These are phyloP conservation scores for Mixornis gularis DNA, from an alignment of 2,113 vertebrate species.

Conservation along the genomic window DNA sequence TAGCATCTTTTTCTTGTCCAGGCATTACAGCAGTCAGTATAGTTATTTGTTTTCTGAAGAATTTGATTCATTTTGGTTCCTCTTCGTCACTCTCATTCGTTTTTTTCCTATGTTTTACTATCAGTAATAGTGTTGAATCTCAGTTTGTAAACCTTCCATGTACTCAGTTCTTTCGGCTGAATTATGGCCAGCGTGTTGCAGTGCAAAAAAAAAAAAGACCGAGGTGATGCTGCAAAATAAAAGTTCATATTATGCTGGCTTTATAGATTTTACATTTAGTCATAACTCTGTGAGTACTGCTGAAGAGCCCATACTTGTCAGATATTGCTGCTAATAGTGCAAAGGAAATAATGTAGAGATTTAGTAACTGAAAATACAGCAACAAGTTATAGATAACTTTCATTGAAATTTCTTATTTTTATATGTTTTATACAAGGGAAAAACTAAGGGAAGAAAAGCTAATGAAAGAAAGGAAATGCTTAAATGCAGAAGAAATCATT, in stretches of 20 bases:
- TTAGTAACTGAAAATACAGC: neutral
- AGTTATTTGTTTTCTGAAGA: neutral
- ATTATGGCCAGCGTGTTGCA: neutral
- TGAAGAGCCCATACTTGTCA: neutral
- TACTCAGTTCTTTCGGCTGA: neutral
- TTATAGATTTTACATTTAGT: neutral
- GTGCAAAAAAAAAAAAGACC: too few relatives aligned
- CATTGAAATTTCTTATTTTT: neutral
- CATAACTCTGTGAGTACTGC: neutral
- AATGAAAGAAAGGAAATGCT: neutral
- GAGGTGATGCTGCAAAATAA: neutral
- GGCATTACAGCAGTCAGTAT: rapidly evolving
- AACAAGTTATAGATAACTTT: neutral
- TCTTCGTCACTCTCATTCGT: rapidly evolving
- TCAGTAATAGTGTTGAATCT: neutral
- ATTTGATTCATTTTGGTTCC: neutral
- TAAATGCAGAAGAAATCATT: neutral
- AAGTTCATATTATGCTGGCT: neutral
- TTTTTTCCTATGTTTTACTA: neutral
- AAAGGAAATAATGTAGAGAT: neutral
- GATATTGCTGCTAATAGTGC: neutral
- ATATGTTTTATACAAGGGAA: neutral
- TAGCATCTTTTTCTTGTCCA: neutral
- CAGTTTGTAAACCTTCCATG: neutral
- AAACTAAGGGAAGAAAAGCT: neutral